Evolutionary conservation across 2,888 invertebrate genomes (phyloP), one percentile per base, ranked within the genome.

Genomic region (Zonitis immaculata): DNA sequence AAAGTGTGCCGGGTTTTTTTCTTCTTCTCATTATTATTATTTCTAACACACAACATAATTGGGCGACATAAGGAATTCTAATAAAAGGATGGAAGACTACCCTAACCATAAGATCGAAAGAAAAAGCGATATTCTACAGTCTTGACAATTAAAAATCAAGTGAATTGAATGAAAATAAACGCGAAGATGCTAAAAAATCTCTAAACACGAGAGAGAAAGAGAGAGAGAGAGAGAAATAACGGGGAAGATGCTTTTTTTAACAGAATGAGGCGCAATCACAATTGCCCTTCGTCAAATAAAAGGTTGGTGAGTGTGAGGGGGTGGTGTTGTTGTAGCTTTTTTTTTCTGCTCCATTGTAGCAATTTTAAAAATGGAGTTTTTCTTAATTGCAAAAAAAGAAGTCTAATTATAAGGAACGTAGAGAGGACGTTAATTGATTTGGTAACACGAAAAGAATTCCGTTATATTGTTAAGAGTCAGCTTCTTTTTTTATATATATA

Each of bases 321-420:
- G 35, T 16, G 16, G 16, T 20, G 9, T n/a, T n/a, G n/a, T n/a
- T n/a, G n/a, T n/a, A n/a, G 35, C 11, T 27, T 27, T 30, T 30
- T 30, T 5, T 9, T 3, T 3, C 1, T 6, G 2, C 68, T 64
- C 67, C 61, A 61, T 63, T 50, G 59, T 61, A 64, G 72, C 69
- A 74, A 74, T 75, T 75, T 75, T 72, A 69, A 74, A 75, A 75
- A 74, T 74, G 75, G 73, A 69, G 66, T 70, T 72, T 70, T 69
- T 69, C 67, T 69, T 74, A 73, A 74, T 74, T 73, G 71, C 71
- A 59, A 65, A 65, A 73, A 67, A 72, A 73, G 30, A 32, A 73
- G 70, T 75, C 74, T 72, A 74, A 75, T 75, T 75, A 74, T 73
- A 70, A 73, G 73, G 68, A 72, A 71, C 70, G 64, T 61, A 58